Evolutionary conservation across 2,113 vertebrate genomes (phyloP).

Genomic region (Nannobrachium achirus): DNA sequence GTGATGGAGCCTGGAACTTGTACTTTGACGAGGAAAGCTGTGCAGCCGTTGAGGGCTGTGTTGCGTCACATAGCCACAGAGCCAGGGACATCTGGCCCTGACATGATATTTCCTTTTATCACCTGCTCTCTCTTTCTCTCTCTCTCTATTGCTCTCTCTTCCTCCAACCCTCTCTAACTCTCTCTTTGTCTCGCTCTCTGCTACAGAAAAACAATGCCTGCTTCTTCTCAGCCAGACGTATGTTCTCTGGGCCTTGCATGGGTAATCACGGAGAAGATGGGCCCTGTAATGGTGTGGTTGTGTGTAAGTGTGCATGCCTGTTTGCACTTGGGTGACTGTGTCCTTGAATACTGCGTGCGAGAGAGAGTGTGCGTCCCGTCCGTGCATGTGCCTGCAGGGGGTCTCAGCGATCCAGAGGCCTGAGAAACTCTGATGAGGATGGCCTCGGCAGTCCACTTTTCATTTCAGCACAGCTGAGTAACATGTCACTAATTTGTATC

Average conservation of each 20-base stretch:
- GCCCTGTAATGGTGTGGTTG: slow-evolving; percentile 53
- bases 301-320: slow-evolving; percentile 21
- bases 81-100: slow-evolving; percentile 40
- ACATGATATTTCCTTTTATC: slow-evolving; percentile 61
- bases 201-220: slow-evolving; percentile 63
- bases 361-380: not conserved
- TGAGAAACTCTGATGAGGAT: slow-evolving; percentile 51
- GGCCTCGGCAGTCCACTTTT: slow-evolving; percentile 53
- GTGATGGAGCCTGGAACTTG: not conserved
- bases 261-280: slow-evolving; percentile 50
- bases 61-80: not conserved
- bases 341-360: not conserved
- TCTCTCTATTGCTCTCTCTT: not conserved
- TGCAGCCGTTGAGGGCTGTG: not conserved
- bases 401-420: slow-evolving; percentile 30
- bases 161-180: not conserved
- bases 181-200: slow-evolving; percentile 25
- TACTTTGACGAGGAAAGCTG: not conserved
- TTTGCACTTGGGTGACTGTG: not conserved
- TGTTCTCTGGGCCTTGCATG: slow-evolving; percentile 44
- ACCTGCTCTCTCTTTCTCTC: slow-evolving; percentile 38
- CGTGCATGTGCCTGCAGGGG: slow-evolving; percentile 2
- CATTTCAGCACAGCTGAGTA: slow-evolving; percentile 45
- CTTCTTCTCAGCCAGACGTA: slow-evolving; percentile 59
- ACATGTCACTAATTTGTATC: slow-evolving; percentile 34